These are phyloP conservation scores for Sardinella longiceps DNA, from an alignment of 2,797 vertebrate species.

Conservation along the genomic window DNA sequence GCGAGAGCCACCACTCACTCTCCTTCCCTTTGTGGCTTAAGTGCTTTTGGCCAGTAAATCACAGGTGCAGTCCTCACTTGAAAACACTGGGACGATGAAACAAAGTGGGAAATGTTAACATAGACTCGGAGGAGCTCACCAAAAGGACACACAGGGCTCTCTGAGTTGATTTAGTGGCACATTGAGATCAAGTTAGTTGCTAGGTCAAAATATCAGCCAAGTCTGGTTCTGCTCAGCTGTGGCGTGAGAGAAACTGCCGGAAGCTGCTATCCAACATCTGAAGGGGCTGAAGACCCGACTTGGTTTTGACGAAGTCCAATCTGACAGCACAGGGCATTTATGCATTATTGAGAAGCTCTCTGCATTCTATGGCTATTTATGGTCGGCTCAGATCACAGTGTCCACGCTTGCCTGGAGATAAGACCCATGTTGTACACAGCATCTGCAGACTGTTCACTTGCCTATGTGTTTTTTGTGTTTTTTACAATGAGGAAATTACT, in stretches of 20 bases:
- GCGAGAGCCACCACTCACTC: constrained; percentile 48
- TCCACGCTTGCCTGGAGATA: neutral
- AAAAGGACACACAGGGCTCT: constrained; percentile 59
- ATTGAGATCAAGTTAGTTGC: constrained; percentile 60
- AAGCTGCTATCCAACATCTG: neutral
- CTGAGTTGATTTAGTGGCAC: constrained; percentile 67
- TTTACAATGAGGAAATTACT: neutral
- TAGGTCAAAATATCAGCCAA: constrained; percentile 33
- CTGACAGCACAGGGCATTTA: constrained; percentile 13
- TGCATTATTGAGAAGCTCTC: neutral
- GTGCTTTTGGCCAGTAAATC: constrained; percentile 61
- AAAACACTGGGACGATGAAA: constrained; percentile 51
- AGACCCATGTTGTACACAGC: neutral
- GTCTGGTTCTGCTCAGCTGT: neutral
- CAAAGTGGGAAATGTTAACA: constrained; percentile 52
- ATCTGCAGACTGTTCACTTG: neutral
- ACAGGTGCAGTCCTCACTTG: constrained; percentile 49
- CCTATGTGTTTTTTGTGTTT: neutral
- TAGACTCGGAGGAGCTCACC: neutral
- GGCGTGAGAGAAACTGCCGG: neutral
- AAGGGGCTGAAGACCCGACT: neutral
- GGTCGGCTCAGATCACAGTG: neutral
- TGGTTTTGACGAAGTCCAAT: neutral
- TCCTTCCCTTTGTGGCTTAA: constrained; percentile 59
- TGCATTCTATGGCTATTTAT: constrained; percentile 19